These are phyloP conservation scores for Parazoanthus swiftii DNA, from an alignment of 92 coral and sea anemone genomes.

Conservation along the genomic window DNA sequence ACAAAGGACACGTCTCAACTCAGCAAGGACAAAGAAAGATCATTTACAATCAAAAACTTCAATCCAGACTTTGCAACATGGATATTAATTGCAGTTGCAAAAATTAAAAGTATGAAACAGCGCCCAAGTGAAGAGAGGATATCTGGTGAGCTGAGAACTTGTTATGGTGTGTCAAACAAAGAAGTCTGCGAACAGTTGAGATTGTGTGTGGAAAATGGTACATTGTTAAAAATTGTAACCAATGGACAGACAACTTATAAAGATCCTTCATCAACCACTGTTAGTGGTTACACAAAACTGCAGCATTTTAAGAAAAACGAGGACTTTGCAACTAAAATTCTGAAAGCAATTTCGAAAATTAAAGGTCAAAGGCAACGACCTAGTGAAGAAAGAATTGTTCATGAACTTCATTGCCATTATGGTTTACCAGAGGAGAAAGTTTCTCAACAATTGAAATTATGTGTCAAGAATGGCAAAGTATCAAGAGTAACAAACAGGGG, in stretches of 20 bases:
- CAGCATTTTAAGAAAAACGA: not conserved
- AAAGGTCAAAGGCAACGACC: conserved; percentile 52
- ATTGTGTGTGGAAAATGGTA: conserved; percentile 45
- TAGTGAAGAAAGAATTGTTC: conserved; percentile 50
- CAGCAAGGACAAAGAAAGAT: not conserved
- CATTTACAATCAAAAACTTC: not conserved
- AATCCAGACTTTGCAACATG: conserved; percentile 8
- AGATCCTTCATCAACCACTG: conserved; percentile 39
- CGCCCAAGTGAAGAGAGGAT: conserved; percentile 60
- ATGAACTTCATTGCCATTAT: conserved; percentile 35
- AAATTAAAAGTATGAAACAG: conserved; percentile 48
- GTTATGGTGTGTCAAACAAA: conserved; percentile 32
- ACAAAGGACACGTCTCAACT: not conserved
- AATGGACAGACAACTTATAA: conserved; percentile 48
- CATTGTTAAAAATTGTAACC: conserved; percentile 29
- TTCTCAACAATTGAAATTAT: conserved; percentile 45
- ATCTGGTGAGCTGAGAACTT: conserved; percentile 36
- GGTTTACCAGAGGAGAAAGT: conserved; percentile 41
- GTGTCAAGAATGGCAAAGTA: conserved; percentile 51
- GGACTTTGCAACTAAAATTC: conserved; percentile 1
- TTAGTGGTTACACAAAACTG: not conserved
- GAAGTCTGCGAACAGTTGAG: conserved; percentile 46
- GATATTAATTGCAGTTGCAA: conserved; percentile 24
- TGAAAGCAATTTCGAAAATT: conserved; percentile 28
- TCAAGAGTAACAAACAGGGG: conserved; percentile 37